Evolutionary conservation across 1,140 invertebrate genomes (phyloP), one percentile per base, ranked within the genome.

Genomic region (Rhyacophila brunnea): DNA sequence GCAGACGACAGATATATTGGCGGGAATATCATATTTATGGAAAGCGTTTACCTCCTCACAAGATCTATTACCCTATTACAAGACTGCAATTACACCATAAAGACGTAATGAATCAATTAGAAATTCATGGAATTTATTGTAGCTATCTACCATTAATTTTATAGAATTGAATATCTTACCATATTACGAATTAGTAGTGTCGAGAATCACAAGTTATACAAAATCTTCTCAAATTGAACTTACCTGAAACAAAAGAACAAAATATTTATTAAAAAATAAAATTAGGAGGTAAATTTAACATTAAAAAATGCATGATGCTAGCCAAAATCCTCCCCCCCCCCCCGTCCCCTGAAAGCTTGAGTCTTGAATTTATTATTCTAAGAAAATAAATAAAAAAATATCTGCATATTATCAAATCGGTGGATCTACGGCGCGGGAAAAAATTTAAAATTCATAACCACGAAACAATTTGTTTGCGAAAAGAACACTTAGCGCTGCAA

Each of bases 391-490:
- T 15, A 40, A n/a, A n/a, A n/a, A 40, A 40, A n/a, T 5, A 40
- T 15, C n/a, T 40, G 11, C 15, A 13, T 40, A 40, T 40, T 40
- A 40, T 40, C 38, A 15, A 28, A 28, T 40, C 38, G 38, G n/a
- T n/a, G 15, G 11, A 13, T 13, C 15, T 15, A 11, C 38, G 15
- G 5, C 38, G 15, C 38, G 5, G 15, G 3, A 40, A n/a, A 40
- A 13, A 40, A 40, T 13, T n/a, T 40, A n/a, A 40, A 60, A 57
- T 55, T 51, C 45, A 52, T 51, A 64, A 60, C 46, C 36, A 53
- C 46, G 47, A 56, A 64, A 64, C 47, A 64, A 59, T 56, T 64
- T 60, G 57, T 64, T 59, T 46, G 45, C 13, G 38, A 51, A 55
- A 38, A 38, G 57, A 34, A 11, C 19, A 46, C 47, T 58, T 58